Evolutionary conservation across 2,797 vertebrate species (phyloP), one percentile per base, ranked within the genome.

Genomic region (Parauchenoglanis punctatus): DNA sequence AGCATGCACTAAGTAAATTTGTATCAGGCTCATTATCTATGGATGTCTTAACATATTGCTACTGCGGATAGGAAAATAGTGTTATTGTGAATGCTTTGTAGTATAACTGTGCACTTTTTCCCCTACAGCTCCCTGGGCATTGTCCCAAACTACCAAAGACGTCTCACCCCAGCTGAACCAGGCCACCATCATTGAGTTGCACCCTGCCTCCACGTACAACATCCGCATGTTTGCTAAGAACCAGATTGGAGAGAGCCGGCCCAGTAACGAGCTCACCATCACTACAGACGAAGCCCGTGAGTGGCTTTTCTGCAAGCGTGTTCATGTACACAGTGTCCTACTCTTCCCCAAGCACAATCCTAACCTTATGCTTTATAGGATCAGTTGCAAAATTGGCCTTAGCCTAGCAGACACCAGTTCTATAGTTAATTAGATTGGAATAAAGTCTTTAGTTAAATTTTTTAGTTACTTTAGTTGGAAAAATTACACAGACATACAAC

Each of bases 151-250:
- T 94, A 99, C 98, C 96, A 99, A 97, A 97, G 98, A 99, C 68
- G 98, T 99, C 93, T 99, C 99, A 54, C 98, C 98, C 81, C 98
- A 99, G 94, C 97, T 99, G 88, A 99, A 99, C 95, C 98, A 99
- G 94, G 99, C 99, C 94, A 99, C 99, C 59, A 99, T 99, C 93
- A 99, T 99, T 80, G 99, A 99, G 92, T 97, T 99, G 85, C 98
- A 99, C 92, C 98, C 99, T 25, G 99, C 98, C 63, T 99, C 99
- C 93, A 98, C 98, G 87, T 99, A 99, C 95, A 99, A 98, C 95
- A 99, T 99, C 91, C 99, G 98, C 92, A 99, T 99, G 98, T 98
- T 98, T 12, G 98, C 98, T 92, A 99, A 99, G 95, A 99, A 99
- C 92, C 96, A 97, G 90, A 99, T 99, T 3, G 98, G 98, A 93